Evolutionary conservation across 2,888 invertebrate genomes (phyloP).

Genomic region (Cylloceria caligata): DNA sequence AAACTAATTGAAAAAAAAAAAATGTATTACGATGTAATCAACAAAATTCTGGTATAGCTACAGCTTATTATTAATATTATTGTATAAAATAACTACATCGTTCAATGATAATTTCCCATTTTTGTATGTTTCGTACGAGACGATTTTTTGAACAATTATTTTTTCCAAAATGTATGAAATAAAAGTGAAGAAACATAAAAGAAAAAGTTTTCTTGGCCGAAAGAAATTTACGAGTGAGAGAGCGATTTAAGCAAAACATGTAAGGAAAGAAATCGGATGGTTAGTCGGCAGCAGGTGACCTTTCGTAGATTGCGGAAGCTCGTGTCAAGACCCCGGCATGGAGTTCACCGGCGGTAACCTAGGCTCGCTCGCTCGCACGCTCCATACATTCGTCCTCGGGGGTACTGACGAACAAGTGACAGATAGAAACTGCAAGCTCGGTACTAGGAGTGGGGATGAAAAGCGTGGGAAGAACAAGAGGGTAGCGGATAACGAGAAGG

Average conservation of each 20-base stretch:
- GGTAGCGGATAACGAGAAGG: conserved; percentile 41
- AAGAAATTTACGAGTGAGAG: too few species aligned
- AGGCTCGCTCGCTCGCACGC: conserved; percentile 28
- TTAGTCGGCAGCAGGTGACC: conserved; percentile 46
- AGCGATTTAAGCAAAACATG: conserved; percentile 34
- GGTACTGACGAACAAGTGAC: background rate
- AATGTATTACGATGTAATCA: too few species aligned
- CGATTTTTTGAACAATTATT: too few species aligned
- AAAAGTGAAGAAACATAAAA: too few species aligned
- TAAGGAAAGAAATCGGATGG: background rate
- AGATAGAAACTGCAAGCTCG: conserved; percentile 19
- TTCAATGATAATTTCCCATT: too few species aligned
- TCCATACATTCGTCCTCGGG: background rate
- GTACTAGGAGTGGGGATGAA: conserved; percentile 35
- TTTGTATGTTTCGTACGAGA: too few species aligned
- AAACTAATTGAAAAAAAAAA: too few species aligned
- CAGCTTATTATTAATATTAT: too few species aligned
- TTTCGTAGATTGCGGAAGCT: conserved; percentile 56
- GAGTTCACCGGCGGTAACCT: conserved; percentile 29
- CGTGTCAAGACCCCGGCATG: conserved; percentile 59
- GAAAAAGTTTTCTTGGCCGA: too few species aligned
- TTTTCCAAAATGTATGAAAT: too few species aligned
- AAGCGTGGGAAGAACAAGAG: conserved; percentile 63
- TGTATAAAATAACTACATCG: too few species aligned
- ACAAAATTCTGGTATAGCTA: too few species aligned